Conservation (phyloP, 2,888 invertebrate species). For the Melinaea marsaeus region DNA sequence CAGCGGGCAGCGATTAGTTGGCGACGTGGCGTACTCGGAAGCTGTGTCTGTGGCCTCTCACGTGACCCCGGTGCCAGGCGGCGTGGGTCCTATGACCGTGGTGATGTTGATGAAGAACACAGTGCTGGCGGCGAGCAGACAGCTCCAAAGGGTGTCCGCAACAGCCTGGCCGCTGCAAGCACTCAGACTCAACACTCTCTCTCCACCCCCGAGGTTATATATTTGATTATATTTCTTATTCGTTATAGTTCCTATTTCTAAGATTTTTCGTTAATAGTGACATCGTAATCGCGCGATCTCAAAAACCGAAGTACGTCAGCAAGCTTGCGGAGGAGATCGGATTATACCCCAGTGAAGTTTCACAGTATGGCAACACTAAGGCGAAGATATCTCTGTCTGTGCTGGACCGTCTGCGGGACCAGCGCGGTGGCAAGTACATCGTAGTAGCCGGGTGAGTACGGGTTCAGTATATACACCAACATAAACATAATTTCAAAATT, state of each 20-base stretch:
- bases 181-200: conserved; percentile 80
- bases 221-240: no score
- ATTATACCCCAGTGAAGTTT: conserved; percentile 87
- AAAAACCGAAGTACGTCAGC: conserved; percentile 90
- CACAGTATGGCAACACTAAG: conserved; percentile 94
- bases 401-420: conserved; percentile 83
- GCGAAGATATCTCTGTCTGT: conserved; percentile 94
- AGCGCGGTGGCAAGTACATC: conserved; percentile 91
- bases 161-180: conserved; percentile 84
- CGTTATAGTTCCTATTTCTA: no score
- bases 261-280: conserved; percentile 78
- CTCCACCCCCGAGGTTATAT: conserved; percentile 89
- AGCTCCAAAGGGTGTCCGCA: conserved; percentile 76
- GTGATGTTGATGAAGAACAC: conserved; percentile 98
- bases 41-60: conserved; percentile 88
- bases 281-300: conserved; percentile 92
- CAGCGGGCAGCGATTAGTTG: conserved; percentile 91
- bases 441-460: conserved; percentile 92
- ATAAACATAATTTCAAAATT: no score
- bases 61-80: conserved; percentile 97
- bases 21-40: conserved; percentile 94
- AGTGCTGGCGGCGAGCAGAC: conserved; percentile 86
- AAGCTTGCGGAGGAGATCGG: conserved; percentile 91
- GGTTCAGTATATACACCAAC: not conserved
- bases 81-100: conserved; percentile 99